Percentiles rank a stretch among this genome's conserved stretches.
phyloP scores from a whole-genome alignment of 2,888 invertebrate genomes.

The Eudasyphora cyanicolor region DNA sequence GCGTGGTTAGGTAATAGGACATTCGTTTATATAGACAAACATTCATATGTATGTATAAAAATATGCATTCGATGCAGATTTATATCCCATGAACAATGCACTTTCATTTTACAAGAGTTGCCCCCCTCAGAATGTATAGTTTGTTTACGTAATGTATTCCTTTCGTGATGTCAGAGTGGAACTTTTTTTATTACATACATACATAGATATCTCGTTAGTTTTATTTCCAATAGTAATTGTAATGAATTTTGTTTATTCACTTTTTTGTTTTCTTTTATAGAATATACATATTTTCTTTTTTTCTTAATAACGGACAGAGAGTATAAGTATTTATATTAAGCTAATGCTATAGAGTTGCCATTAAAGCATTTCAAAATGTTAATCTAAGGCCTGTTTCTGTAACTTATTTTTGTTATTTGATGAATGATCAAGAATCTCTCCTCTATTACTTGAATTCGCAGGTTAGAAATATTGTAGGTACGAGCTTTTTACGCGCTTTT shows the following conservation, averaged over 20 bases:
- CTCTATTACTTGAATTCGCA: no score
- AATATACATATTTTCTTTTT: background rate
- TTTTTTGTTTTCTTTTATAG: constrained; percentile 13
- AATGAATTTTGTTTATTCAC: constrained; percentile 18
- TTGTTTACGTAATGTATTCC: constrained; percentile 41
- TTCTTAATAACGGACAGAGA: constrained; percentile 32
- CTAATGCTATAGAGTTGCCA: constrained; percentile 28
- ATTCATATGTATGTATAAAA: no score
- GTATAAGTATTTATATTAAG: constrained; percentile 7
- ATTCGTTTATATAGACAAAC: background rate
- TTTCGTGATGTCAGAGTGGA: background rate
- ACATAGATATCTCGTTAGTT: background rate
- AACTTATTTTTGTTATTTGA: no score
- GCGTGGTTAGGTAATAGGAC: constrained; percentile 50
- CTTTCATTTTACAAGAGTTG: constrained; percentile 37
- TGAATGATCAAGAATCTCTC: no score
- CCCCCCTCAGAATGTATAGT: background rate
- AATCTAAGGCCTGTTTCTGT: no score
- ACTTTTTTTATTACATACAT: background rate
- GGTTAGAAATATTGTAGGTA: no score
- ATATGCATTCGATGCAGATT: background rate
- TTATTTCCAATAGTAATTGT: background rate
- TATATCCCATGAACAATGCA: constrained; percentile 19
- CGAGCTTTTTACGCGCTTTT: no score
- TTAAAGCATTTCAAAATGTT: background rate